Percentiles rank a stretch among this genome's conserved stretches.
These are phyloP conservation scores for Glomeris maerens DNA, from an alignment of 1,140 invertebrate species.

Conservation along the genomic window DNA sequence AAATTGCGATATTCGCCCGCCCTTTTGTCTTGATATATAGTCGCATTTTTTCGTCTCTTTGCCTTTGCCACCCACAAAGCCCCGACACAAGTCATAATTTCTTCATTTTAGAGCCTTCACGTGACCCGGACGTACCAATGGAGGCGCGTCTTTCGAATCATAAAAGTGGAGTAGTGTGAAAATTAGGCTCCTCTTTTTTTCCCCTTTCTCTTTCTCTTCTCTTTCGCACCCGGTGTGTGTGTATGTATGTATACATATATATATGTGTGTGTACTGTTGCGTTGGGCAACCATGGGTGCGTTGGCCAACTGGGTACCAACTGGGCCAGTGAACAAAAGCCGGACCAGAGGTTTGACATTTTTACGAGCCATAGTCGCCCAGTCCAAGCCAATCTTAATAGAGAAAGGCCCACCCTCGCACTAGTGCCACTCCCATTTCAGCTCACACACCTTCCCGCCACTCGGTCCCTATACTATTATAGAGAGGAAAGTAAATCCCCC, in stretches of 20 bases:
- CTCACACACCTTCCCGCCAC: no score
- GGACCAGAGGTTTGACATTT: constrained; percentile 5
- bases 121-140: constrained; percentile 10
- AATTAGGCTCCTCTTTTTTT: constrained; percentile 2
- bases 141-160: constrained; percentile 9
- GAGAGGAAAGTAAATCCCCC: no score
- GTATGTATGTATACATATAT: background rate
- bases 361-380: no score
- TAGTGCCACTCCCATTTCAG: no score
- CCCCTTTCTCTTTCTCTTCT: background rate
- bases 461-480: no score
- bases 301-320: background rate
- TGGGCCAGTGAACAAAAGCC: background rate
- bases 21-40: constrained; percentile 9
- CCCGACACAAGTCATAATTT: constrained; percentile 14
- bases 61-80: background rate
- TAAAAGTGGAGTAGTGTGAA: constrained; percentile 12
- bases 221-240: background rate
- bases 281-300: background rate
- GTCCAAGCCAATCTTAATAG: no score
- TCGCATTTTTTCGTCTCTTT: constrained; percentile 11
- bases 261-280: background rate
- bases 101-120: constrained; percentile 14
- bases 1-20: no score
- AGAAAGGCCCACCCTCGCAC: no score